phyloP scores from a whole-genome alignment of 1,140 invertebrate species.

The Tetramorium alpestre region DNA sequence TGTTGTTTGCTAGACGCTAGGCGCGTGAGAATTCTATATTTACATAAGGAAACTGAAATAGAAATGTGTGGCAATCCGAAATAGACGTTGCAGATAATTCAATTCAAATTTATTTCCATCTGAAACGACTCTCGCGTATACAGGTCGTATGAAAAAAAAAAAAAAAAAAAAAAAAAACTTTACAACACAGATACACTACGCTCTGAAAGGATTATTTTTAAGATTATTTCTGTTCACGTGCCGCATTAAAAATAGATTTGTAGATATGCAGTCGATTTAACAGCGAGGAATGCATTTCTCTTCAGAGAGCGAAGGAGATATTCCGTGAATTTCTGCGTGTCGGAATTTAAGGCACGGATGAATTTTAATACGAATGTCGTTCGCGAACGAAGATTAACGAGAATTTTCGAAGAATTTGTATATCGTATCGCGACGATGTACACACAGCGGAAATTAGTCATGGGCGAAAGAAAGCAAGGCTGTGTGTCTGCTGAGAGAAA shows the following conservation, averaged over 20 bases:
- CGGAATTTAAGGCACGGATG: neutral
- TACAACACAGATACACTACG: neutral
- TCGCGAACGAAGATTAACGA: constrained; percentile 31
- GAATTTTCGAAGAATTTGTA: constrained; percentile 30
- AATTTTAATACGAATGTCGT: constrained; percentile 4
- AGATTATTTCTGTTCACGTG: neutral
- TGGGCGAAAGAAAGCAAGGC: constrained; percentile 9
- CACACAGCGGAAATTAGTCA: constrained; percentile 51
- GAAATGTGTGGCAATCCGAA: neutral
- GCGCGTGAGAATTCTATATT: constrained; percentile 7
- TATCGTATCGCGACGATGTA: neutral
- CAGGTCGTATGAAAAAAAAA: neutral
- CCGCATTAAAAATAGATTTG: neutral
- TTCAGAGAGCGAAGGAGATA: neutral
- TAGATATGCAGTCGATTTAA: neutral
- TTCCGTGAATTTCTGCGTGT: neutral
- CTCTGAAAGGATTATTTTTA: neutral
- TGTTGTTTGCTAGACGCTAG: neutral
- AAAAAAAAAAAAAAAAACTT: neutral
- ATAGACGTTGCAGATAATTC: neutral
- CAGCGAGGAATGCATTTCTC: neutral
- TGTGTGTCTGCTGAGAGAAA: constrained; percentile 46
- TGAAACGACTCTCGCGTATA: neutral
- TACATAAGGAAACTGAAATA: neutral
- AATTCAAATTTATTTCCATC: neutral